A percentile compares a stretch with the other conserved stretches of the same genome.
Evolutionary conservation across 2,888 invertebrate genomes (phyloP).

Genomic region (Parasteatoda lunata): DNA sequence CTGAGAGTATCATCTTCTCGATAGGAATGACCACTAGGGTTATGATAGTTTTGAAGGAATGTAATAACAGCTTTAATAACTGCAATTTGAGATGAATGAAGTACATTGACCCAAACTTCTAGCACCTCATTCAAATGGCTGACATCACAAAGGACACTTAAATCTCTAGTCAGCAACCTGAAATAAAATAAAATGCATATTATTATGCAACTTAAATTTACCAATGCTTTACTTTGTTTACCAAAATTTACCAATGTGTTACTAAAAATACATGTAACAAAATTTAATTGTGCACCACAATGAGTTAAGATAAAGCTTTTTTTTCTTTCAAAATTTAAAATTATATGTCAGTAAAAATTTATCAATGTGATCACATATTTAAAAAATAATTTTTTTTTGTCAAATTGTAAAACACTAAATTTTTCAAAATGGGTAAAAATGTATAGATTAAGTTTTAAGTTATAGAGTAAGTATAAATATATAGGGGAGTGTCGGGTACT

Average conservation of each 20-base stretch:
- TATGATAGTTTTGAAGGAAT: conserved; percentile 56
- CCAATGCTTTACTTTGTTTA: background rate
- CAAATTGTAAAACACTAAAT: too few relatives aligned
- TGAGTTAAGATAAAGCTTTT: background rate
- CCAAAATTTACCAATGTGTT: background rate
- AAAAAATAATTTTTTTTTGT: background rate
- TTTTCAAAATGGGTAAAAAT: too few relatives aligned
- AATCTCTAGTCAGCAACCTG: conserved; percentile 55
- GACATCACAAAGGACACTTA: conserved; percentile 46
- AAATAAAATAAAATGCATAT: conserved; percentile 7
- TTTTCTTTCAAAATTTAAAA: background rate
- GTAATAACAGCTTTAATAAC: conserved; percentile 46
- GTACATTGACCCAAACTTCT: conserved; percentile 59
- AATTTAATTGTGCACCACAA: background rate
- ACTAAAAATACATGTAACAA: background rate
- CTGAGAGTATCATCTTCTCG: conserved; percentile 64
- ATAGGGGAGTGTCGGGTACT: too few relatives aligned
- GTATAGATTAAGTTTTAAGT: too few relatives aligned
- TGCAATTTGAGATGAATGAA: conserved; percentile 54
- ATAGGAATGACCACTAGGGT: conserved; percentile 56
- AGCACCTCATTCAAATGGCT: conserved; percentile 22
- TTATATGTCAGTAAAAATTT: background rate
- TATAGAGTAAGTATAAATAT: too few relatives aligned
- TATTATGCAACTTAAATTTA: background rate
- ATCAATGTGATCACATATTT: background rate